These are phyloP conservation scores for Oplegnathus fasciatus DNA, from an alignment of 2,113 vertebrate genomes.

Conservation along the genomic window DNA sequence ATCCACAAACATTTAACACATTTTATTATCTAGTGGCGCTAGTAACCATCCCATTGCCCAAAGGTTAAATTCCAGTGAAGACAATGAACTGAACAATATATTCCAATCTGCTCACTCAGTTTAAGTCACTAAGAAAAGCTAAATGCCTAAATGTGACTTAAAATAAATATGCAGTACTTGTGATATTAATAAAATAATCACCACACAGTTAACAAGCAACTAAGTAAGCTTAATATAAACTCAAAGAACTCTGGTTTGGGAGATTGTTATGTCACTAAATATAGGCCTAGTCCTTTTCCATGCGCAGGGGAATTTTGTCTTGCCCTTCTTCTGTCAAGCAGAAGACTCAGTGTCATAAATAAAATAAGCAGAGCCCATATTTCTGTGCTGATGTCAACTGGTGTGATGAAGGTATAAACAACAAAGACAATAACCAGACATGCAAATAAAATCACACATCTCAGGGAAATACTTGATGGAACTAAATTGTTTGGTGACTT, in stretches of 20 bases:
- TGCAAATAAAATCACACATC: background rate
- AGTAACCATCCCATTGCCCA: background rate
- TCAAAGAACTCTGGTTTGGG: background rate
- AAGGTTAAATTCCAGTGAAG: background rate
- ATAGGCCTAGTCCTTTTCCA: background rate
- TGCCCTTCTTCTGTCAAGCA: background rate
- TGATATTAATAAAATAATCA: background rate
- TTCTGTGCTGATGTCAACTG: constrained; percentile 2
- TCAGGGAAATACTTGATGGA: background rate
- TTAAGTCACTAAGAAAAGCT: background rate
- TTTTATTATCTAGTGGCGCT: background rate
- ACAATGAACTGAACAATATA: background rate
- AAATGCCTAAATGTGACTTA: background rate
- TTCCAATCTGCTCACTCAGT: background rate
- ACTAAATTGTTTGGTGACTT: background rate
- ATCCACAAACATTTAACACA: background rate
- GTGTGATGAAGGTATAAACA: constrained; percentile 10
- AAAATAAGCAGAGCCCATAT: constrained; percentile 21
- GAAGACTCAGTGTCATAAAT: constrained; percentile 1
- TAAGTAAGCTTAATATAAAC: background rate
- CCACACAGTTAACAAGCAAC: background rate
- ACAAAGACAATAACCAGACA: constrained; percentile 3
- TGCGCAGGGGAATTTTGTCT: background rate
- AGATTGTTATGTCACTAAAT: background rate
- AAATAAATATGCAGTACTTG: background rate